Evolutionary conservation across 2,888 invertebrate species (phyloP).

Genomic region (Drosophila putrida): DNA sequence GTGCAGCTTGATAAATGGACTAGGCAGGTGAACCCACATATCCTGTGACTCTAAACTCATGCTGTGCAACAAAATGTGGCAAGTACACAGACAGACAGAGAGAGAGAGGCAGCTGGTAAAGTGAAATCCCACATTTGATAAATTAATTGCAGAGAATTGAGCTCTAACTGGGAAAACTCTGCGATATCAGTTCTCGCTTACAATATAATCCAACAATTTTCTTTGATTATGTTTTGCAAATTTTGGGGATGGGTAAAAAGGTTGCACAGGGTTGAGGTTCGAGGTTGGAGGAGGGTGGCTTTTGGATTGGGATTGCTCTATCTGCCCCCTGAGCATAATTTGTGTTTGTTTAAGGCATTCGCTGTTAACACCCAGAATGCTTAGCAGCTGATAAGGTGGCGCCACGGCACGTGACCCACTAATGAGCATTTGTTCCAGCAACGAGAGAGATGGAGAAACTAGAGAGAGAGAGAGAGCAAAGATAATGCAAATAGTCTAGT

Average conservation of each 20-base stretch:
- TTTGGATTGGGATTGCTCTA: slow-evolving; percentile 16
- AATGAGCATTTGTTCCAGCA: slow-evolving; percentile 61
- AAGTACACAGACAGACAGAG: slow-evolving; percentile 13
- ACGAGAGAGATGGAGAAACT: not conserved
- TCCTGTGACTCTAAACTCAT: slow-evolving; percentile 18
- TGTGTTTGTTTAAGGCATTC: slow-evolving; percentile 51
- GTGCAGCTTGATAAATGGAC: slow-evolving; percentile 54
- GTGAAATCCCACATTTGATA: slow-evolving; percentile 25
- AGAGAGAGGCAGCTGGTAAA: slow-evolving; percentile 15
- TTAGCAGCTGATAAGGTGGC: slow-evolving; percentile 49
- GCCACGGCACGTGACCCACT: slow-evolving; percentile 61
- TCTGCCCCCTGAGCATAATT: slow-evolving; percentile 54
- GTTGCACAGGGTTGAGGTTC: slow-evolving; percentile 6
- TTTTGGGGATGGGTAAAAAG: not conserved
- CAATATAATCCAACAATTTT: slow-evolving; percentile 20
- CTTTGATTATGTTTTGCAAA: slow-evolving; percentile 34
- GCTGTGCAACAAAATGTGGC: slow-evolving; percentile 48
- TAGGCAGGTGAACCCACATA: slow-evolving; percentile 47
- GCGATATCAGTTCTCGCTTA: slow-evolving; percentile 9
- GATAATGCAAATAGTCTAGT: slow-evolving; percentile 45
- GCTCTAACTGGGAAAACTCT: not conserved
- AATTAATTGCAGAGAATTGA: slow-evolving; percentile 39
- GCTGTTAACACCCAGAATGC: slow-evolving; percentile 49
- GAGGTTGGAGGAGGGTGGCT: not conserved
- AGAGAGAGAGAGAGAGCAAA: slow-evolving; percentile 1